phyloP scores from a whole-genome alignment of 2,113 vertebrate genomes.

The Perca schrenkii region DNA sequence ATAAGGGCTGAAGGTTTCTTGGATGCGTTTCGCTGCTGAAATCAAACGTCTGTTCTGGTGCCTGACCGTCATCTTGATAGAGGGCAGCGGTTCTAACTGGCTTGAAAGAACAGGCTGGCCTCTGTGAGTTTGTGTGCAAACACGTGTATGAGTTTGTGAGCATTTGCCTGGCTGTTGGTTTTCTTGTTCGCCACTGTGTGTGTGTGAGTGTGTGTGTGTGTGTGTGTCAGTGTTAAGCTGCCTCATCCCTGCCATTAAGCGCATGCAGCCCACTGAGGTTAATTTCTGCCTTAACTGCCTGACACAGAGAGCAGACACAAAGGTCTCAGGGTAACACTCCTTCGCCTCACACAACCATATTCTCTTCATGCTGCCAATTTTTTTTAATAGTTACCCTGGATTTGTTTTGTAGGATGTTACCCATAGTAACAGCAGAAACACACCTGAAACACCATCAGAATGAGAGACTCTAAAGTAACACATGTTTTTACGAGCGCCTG shows the following conservation, averaged over 20 bases:
- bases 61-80: conserved; percentile 65
- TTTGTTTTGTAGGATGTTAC: conserved; percentile 59
- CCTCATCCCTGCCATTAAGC: conserved; percentile 16
- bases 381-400: conserved; percentile 44
- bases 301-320: conserved; percentile 53
- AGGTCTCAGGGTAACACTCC: conserved; percentile 33
- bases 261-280: conserved; percentile 24
- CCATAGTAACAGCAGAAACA: conserved; percentile 61
- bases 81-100: conserved; percentile 29
- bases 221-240: conserved; percentile 27
- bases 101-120: conserved; percentile 59
- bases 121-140: conserved; percentile 59
- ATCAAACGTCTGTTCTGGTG: conserved; percentile 62
- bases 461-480: conserved; percentile 52
- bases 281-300: conserved; percentile 50
- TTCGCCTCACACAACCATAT: conserved; percentile 8
- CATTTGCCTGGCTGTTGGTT: conserved; percentile 19
- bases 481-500: conserved; percentile 60
- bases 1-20: conserved; percentile 74
- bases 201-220: conserved; percentile 14
- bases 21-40: conserved; percentile 52
- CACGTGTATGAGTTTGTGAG: conserved; percentile 31
- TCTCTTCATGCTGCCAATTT: conserved; percentile 39
- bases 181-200: conserved; percentile 18
- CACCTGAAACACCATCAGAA: conserved; percentile 67